These are phyloP conservation scores for Bradysia coprophila DNA, from an alignment of 1,140 invertebrate genomes.

Conservation along the genomic window DNA sequence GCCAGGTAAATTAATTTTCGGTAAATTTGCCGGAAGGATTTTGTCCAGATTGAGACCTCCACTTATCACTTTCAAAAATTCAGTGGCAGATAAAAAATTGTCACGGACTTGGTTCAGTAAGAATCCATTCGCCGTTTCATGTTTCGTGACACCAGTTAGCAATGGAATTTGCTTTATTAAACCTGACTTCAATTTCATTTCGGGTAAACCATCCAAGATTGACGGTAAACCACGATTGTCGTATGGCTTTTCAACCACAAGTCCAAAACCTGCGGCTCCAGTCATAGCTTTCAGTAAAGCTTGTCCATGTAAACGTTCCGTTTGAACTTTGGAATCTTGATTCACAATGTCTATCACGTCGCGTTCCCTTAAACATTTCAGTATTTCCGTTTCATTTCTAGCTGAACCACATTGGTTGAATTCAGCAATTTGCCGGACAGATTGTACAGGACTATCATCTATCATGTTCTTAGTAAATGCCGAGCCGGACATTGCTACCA, in stretches of 20 bases:
- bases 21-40: slow-evolving; percentile 9
- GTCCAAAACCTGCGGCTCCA: slow-evolving; percentile 28
- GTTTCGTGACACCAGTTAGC: slow-evolving; percentile 46
- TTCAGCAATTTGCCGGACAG: slow-evolving; percentile 28
- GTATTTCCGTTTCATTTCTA: slow-evolving; percentile 26
- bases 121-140: slow-evolving; percentile 37
- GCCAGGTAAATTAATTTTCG: slow-evolving; percentile 17
- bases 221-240: slow-evolving; percentile 39
- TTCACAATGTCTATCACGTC: slow-evolving; percentile 18
- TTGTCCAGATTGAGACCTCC: slow-evolving; percentile 11
- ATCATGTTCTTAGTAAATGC: slow-evolving; percentile 39
- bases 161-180: slow-evolving; percentile 37
- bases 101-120: slow-evolving; percentile 12
- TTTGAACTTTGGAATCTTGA: slow-evolving; percentile 29
- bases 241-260: slow-evolving; percentile 39
- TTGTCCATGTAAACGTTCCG: slow-evolving; percentile 17
- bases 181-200: slow-evolving; percentile 31
- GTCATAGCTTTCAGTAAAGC: slow-evolving; percentile 27
- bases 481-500: slow-evolving; percentile 48
- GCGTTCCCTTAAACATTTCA: slow-evolving; percentile 33
- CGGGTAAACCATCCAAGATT: slow-evolving; percentile 32
- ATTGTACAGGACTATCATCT: slow-evolving; percentile 30
- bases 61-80: slow-evolving; percentile 15
- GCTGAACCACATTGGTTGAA: slow-evolving; percentile 31
- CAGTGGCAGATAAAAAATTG: slow-evolving; percentile 14